A percentile compares a stretch with the other conserved stretches of the same genome.
These are phyloP conservation scores for Apoderus coryli DNA, from an alignment of 2,888 invertebrate genomes.

Conservation along the genomic window DNA sequence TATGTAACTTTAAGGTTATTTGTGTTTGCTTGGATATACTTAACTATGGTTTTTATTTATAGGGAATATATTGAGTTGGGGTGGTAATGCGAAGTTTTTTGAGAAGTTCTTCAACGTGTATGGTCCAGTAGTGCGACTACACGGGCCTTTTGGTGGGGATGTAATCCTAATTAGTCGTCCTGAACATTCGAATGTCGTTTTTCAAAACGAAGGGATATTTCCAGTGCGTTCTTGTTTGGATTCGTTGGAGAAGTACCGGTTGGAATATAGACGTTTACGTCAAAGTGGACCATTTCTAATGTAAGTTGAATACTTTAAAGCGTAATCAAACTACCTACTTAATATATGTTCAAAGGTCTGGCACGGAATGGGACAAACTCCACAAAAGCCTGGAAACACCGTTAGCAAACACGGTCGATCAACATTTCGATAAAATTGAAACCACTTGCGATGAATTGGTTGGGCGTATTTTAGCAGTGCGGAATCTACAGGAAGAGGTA, in stretches of 20 bases:
- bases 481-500: conserved; percentile 50
- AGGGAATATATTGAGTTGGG: conserved; percentile 34
- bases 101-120: conserved; percentile 38
- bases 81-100: conserved; percentile 32
- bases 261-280: conserved; percentile 38
- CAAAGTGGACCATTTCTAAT: conserved; percentile 42
- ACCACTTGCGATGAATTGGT: conserved; percentile 32
- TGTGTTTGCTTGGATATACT: background rate
- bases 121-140: conserved; percentile 50
- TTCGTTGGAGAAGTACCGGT: conserved; percentile 47
- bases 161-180: conserved; percentile 49
- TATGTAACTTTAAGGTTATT: conserved; percentile 14
- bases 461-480: conserved; percentile 36
- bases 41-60: conserved; percentile 8
- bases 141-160: conserved; percentile 48
- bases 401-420: conserved; percentile 31
- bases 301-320: conserved; percentile 30
- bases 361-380: conserved; percentile 44
- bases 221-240: conserved; percentile 48
- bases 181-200: conserved; percentile 47
- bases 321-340: conserved; percentile 5
- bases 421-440: conserved; percentile 31
- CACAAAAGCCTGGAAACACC: conserved; percentile 37
- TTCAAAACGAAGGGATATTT: conserved; percentile 42
- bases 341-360: conserved; percentile 32